Evolutionary conservation across 2,113 vertebrate genomes (phyloP).

Genomic region (Megaleporinus macrocephalus): DNA sequence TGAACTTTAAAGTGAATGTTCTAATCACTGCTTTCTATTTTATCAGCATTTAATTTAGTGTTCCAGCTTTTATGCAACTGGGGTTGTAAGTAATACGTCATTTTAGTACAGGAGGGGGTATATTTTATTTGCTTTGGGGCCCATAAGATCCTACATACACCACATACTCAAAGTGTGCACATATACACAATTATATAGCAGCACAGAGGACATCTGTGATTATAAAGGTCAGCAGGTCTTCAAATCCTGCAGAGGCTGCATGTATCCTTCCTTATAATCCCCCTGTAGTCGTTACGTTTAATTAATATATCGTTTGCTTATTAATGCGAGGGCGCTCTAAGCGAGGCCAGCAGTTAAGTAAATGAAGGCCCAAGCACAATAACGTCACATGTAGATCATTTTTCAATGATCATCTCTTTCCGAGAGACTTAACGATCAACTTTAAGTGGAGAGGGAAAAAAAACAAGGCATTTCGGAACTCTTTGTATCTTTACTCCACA

Average conservation of each 20-base stretch:
- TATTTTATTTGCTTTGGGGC: no score
- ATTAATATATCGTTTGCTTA: slow-evolving; percentile 43
- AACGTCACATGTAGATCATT: slow-evolving; percentile 24
- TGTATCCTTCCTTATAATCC: slow-evolving; percentile 24
- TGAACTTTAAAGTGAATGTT: no score
- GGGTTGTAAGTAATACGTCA: no score
- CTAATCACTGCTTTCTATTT: no score
- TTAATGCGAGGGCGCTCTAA: slow-evolving; percentile 23
- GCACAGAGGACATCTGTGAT: slow-evolving; percentile 32
- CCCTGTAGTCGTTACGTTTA: slow-evolving; percentile 29
- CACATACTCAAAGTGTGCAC: slow-evolving; percentile 41
- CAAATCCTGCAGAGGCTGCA: slow-evolving; percentile 26
- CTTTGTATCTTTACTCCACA: slow-evolving; percentile 45
- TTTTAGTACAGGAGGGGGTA: no score
- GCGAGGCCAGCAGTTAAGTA: slow-evolving; percentile 9
- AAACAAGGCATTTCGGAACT: slow-evolving; percentile 10
- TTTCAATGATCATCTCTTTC: slow-evolving; percentile 34
- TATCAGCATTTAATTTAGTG: no score
- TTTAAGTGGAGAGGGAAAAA: neutral
- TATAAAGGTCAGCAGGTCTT: slow-evolving; percentile 40
- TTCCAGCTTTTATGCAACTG: no score
- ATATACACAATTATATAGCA: slow-evolving; percentile 40
- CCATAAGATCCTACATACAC: no score
- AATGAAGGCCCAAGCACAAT: slow-evolving; percentile 24
- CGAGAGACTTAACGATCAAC: slow-evolving; percentile 25